Percentiles rank a stretch among this genome's conserved stretches.
Conservation (phyloP, 2,797 vertebrate genomes). For the Rachycentron canadum region DNA sequence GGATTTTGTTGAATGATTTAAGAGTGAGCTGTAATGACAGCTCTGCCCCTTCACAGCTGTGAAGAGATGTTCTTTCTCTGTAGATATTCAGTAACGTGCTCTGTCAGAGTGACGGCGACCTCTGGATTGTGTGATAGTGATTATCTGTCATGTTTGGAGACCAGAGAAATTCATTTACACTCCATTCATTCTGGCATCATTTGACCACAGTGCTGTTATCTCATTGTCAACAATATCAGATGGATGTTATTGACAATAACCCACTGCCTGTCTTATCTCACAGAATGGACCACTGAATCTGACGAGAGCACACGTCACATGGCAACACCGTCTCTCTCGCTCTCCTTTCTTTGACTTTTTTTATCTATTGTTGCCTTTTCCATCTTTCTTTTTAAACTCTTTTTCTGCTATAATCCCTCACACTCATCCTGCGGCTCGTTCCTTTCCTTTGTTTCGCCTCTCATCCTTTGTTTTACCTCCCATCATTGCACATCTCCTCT, state of each 20-base stretch:
- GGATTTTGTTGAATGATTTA: slow-evolving; percentile 23
- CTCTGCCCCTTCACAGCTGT: not conserved
- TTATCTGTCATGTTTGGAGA: slow-evolving; percentile 43
- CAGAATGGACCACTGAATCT: not conserved
- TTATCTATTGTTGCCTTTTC: slow-evolving; percentile 1
- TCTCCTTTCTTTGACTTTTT: not conserved
- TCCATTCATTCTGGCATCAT: slow-evolving; percentile 32
- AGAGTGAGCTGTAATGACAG: slow-evolving; percentile 15
- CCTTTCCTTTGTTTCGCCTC: slow-evolving; percentile 1
- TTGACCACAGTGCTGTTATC: slow-evolving; percentile 28
- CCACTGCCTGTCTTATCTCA: slow-evolving; percentile 21
- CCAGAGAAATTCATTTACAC: slow-evolving; percentile 42
- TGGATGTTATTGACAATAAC: slow-evolving; percentile 38
- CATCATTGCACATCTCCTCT: not conserved
- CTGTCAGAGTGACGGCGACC: slow-evolving; percentile 21
- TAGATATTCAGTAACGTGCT: slow-evolving; percentile 20
- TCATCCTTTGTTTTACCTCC: slow-evolving; percentile 21
- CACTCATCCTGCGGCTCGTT: slow-evolving; percentile 8
- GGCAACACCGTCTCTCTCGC: not conserved
- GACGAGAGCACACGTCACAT: not conserved
- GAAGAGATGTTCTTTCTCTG: not conserved
- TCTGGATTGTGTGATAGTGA: slow-evolving; percentile 26
- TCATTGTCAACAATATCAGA: slow-evolving; percentile 49
- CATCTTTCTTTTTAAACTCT: slow-evolving; percentile 16
- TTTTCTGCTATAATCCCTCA: not conserved